Evolutionary conservation across 2,113 vertebrate genomes (phyloP).

Genomic region (Engraulis encrasicolus): DNA sequence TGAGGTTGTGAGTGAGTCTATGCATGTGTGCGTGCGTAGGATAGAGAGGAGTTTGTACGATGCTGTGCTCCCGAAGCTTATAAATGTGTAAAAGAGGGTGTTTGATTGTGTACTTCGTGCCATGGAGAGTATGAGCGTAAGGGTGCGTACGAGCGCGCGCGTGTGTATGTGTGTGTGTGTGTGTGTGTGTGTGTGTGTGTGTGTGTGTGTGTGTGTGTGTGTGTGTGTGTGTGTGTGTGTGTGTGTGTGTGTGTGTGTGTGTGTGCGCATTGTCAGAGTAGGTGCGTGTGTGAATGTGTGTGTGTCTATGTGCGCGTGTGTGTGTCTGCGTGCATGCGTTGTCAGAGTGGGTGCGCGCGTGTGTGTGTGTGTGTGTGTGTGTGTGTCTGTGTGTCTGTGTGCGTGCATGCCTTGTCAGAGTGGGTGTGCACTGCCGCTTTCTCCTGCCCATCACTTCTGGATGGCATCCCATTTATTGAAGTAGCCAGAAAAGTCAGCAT

Average conservation of each 20-base stretch:
- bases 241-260: slow-evolving; percentile 21
- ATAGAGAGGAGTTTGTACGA: neutral
- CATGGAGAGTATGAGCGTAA: neutral
- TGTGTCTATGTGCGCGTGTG: slow-evolving; percentile 8
- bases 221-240: slow-evolving; percentile 27
- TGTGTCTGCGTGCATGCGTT: slow-evolving; percentile 14
- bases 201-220: no score
- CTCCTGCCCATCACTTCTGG: slow-evolving; percentile 58
- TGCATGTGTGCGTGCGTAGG: neutral
- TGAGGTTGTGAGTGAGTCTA: no score
- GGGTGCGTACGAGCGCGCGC: neutral
- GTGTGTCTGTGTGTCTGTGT: slow-evolving; percentile 44
- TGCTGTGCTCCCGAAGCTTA: neutral
- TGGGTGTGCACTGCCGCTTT: slow-evolving; percentile 32
- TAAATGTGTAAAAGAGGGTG: neutral
- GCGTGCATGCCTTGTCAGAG: slow-evolving; percentile 9
- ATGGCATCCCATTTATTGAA: slow-evolving; percentile 65
- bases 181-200: slow-evolving; percentile 6
- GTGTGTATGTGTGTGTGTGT: neutral
- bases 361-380: slow-evolving; percentile 25
- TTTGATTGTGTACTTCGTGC: neutral
- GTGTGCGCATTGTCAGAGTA: no score
- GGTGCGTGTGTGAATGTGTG: neutral
- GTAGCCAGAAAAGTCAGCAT: slow-evolving; percentile 51
- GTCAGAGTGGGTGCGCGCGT: slow-evolving; percentile 33